Evolutionary conservation across 2,113 vertebrate genomes (phyloP).

Genomic region (Candoia aspera): DNA sequence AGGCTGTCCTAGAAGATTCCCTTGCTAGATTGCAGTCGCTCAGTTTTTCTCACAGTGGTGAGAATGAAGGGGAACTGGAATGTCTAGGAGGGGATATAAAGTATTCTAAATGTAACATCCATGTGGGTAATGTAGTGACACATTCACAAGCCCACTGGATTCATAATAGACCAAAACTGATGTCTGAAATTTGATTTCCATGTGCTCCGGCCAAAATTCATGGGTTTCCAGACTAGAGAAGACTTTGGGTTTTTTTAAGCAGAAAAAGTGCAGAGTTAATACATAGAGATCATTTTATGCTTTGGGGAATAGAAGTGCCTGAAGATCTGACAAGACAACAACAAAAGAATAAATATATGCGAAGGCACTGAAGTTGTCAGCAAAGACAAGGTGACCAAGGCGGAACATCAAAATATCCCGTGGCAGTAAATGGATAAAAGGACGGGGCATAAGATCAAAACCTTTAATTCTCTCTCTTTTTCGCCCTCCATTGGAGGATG

Average conservation of each 20-base stretch:
- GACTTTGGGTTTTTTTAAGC: neutral
- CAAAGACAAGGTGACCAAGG: constrained; percentile 46
- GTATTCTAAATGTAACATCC: neutral
- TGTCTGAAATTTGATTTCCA: neutral
- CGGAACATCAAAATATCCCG: constrained; percentile 53
- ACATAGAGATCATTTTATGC: neutral
- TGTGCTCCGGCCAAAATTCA: neutral
- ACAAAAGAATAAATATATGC: neutral
- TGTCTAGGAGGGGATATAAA: neutral
- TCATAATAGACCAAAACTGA: neutral
- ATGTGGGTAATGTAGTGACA: neutral
- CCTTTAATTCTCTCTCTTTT: neutral
- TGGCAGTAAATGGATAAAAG: constrained; percentile 35
- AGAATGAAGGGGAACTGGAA: neutral
- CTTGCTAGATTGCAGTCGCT: neutral
- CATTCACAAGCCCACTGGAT: neutral
- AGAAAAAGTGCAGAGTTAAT: neutral
- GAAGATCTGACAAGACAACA: neutral
- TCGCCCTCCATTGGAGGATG: neutral
- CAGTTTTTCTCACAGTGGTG: neutral
- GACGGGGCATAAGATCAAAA: constrained; percentile 43
- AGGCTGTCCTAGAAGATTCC: too few relatives aligned
- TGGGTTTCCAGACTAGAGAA: neutral
- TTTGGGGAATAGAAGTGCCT: neutral
- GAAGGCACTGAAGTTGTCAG: constrained; percentile 45